Evolutionary conservation across 1,140 invertebrate species (phyloP).

Genomic region (Dendrolimus kikuchii): DNA sequence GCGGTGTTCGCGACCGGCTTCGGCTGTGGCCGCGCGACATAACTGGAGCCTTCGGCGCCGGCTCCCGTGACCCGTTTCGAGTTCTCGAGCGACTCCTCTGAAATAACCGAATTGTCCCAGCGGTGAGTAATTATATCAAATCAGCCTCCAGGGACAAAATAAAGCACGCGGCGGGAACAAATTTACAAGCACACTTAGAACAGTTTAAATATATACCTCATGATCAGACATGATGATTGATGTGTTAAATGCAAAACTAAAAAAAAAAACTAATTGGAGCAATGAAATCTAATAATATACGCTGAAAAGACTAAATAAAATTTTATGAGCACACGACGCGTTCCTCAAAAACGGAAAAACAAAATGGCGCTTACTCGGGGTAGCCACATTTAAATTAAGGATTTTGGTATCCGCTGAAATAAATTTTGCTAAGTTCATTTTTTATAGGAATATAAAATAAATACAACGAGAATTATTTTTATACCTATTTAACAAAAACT

Average conservation of each 20-base stretch:
- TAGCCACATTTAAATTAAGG: no score
- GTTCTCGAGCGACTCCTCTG: constrained; percentile 68
- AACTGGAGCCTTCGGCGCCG: constrained; percentile 43
- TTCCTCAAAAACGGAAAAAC: constrained; percentile 41
- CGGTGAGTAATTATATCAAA: constrained; percentile 25
- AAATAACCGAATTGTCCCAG: constrained; percentile 31
- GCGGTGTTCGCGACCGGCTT: constrained; percentile 65
- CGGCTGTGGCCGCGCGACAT: constrained; percentile 66
- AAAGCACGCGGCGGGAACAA: constrained; percentile 40
- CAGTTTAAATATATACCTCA: constrained; percentile 63
- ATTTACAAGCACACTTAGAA: constrained; percentile 16
- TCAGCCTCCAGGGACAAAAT: constrained; percentile 26
- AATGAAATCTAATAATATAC: constrained; percentile 49
- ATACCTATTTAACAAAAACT: no score
- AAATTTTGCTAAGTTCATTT: no score
- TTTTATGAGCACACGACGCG: constrained; percentile 36
- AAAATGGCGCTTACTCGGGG: constrained; percentile 50
- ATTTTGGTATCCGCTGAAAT: no score
- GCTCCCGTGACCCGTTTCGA: constrained; percentile 64
- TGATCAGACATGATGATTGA: constrained; percentile 62
- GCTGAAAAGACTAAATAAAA: constrained; percentile 33
- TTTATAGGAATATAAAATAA: no score
- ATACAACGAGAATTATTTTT: no score
- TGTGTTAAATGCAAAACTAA: constrained; percentile 29
- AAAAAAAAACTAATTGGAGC: constrained; percentile 34